These are phyloP conservation scores for Trogon melanurus DNA, from an alignment of 2,113 vertebrate species.

Conservation along the genomic window DNA sequence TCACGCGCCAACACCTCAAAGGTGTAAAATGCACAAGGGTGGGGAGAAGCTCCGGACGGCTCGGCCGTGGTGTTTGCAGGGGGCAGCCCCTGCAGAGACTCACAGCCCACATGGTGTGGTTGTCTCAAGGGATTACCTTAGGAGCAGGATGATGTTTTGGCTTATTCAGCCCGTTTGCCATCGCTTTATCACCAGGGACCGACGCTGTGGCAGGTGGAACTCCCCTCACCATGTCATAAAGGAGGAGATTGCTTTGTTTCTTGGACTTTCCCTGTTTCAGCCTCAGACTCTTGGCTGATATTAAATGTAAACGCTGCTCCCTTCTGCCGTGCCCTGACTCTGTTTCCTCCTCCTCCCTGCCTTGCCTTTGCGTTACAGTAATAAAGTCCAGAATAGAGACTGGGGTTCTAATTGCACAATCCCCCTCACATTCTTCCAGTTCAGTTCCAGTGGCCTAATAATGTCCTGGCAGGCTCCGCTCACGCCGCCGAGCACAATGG, in stretches of 20 bases:
- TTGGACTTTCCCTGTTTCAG: neutral
- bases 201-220: neutral
- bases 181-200: neutral
- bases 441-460: conserved; percentile 52
- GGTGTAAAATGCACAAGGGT: neutral
- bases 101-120: neutral
- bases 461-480: conserved; percentile 7
- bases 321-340: neutral
- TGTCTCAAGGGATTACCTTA: neutral
- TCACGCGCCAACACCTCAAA: neutral
- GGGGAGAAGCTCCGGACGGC: neutral
- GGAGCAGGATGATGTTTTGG: neutral
- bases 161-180: neutral
- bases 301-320: neutral
- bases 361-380: neutral
- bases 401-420: conserved; percentile 8
- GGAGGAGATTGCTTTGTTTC: neutral
- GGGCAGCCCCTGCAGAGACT: neutral
- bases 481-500: neutral
- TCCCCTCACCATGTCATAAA: neutral
- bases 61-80: neutral
- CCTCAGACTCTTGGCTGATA: neutral
- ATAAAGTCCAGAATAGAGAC: neutral
- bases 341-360: neutral
- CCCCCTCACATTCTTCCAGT: conserved; percentile 9